These are phyloP conservation scores for Bos taurus DNA, from an alignment of 2,113 vertebrate genomes.

Conservation along the genomic window ARS-UCD2.0 NC_037351.1:25284001-25284500, in stretches of 20 bases:
- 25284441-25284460: slow-evolving; percentile 96
- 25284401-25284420: slow-evolving; percentile 95
- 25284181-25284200: background rate
- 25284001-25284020: background rate
- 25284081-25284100: background rate
- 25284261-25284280: slow-evolving; percentile 89
- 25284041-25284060: background rate
- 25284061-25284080: background rate
- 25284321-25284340: slow-evolving; percentile 73
- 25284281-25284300: slow-evolving; percentile 79
- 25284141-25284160: background rate
- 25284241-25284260: slow-evolving; percentile 82
- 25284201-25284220: slow-evolving; percentile 37
- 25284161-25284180: background rate
- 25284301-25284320: slow-evolving; percentile 77
- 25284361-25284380: slow-evolving; percentile 78
- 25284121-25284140: background rate
- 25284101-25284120: background rate
- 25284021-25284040: background rate
- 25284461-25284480: slow-evolving; percentile 96
- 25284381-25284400: slow-evolving; percentile 93
- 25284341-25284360: slow-evolving; percentile 80
- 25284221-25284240: slow-evolving; percentile 73
- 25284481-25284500: slow-evolving; percentile 97
- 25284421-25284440: slow-evolving; percentile 98